Evolutionary conservation across 2,113 vertebrate genomes (phyloP).

Genomic region (Poeciliopsis retropinna): DNA sequence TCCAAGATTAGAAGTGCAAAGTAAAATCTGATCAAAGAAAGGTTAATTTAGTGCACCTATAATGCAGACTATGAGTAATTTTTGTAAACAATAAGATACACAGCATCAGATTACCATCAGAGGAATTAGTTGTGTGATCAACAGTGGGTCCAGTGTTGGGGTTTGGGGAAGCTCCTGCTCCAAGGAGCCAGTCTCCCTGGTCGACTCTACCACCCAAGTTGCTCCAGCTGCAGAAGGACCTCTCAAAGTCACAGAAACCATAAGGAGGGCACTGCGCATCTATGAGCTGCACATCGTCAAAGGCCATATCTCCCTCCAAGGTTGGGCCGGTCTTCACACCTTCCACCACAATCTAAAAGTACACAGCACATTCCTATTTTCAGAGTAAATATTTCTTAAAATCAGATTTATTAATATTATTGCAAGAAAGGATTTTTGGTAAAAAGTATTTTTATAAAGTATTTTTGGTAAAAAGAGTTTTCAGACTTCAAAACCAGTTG

Average conservation of each 20-base stretch:
- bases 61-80: neutral
- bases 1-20: neutral
- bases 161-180: slow-evolving; percentile 53
- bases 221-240: slow-evolving; percentile 73
- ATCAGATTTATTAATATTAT: neutral
- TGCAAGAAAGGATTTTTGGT: neutral
- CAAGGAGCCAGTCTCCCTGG: slow-evolving; percentile 76
- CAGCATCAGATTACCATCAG: slow-evolving; percentile 38
- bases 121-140: slow-evolving; percentile 78
- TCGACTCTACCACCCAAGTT: slow-evolving; percentile 66
- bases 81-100: neutral
- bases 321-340: slow-evolving; percentile 66
- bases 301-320: slow-evolving; percentile 70
- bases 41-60: neutral
- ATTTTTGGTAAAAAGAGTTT: neutral
- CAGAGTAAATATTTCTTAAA: neutral
- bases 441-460: neutral
- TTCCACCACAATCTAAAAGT: slow-evolving; percentile 76
- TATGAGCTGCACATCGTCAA: slow-evolving; percentile 75
- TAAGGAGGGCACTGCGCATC: slow-evolving; percentile 56
- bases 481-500: neutral
- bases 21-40: neutral
- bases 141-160: slow-evolving; percentile 68
- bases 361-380: neutral
- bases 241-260: slow-evolving; percentile 78